These are phyloP conservation scores for Mobula birostris DNA, from an alignment of 2,113 vertebrate species.

Conservation along the genomic window DNA sequence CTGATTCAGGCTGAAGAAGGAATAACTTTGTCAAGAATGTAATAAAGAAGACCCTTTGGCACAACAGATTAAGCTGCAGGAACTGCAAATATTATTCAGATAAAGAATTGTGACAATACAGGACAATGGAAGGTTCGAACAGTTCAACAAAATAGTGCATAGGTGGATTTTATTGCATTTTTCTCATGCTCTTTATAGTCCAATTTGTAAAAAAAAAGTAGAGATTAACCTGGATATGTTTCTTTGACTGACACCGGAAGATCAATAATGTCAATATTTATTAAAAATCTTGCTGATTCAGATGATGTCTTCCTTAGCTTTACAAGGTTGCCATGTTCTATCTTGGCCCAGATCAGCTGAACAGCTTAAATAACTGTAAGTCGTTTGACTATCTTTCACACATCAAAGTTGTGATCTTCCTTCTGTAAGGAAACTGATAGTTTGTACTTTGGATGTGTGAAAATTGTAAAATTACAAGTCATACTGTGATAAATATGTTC, in stretches of 20 bases:
- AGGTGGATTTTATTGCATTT: not conserved
- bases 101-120: not conserved
- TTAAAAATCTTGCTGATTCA: slow-evolving; percentile 10
- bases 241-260: not conserved
- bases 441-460: not conserved
- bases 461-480: not conserved
- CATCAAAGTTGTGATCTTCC: not conserved
- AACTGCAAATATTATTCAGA: not conserved
- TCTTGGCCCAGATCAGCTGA: not conserved
- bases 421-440: not conserved
- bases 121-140: too few species aligned
- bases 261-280: not conserved
- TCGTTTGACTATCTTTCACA: not conserved
- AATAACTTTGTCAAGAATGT: not conserved
- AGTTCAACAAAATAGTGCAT: not conserved
- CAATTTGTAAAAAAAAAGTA: not conserved
- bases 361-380: not conserved
- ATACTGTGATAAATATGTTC: not conserved
- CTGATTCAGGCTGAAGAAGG: not conserved
- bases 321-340: slow-evolving; percentile 4
- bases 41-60: not conserved
- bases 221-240: not conserved
- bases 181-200: not conserved
- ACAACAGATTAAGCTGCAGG: not conserved
- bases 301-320: not conserved